Evolutionary conservation across 2,797 vertebrate genomes (phyloP).

Genomic region (Lateolabrax maculatus): DNA sequence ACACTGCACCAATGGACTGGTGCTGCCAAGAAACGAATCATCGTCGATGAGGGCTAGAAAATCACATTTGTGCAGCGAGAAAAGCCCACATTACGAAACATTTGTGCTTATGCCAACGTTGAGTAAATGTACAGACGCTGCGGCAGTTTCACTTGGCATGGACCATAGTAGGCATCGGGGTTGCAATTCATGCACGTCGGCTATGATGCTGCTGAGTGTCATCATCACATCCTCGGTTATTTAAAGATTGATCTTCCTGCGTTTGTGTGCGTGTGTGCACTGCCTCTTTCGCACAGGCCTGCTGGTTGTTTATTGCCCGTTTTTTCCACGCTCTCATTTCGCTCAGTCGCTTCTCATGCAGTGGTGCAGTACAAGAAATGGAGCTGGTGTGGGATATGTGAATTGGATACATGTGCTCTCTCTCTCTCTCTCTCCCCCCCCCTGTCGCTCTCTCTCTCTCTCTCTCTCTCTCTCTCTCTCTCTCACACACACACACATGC

Average conservation of each 20-base stretch:
- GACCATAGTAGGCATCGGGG: constrained; percentile 69
- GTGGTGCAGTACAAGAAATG: constrained; percentile 76
- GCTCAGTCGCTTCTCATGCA: constrained; percentile 57
- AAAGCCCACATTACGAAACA: constrained; percentile 58
- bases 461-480: neutral
- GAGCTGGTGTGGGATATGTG: constrained; percentile 70
- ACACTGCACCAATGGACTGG: constrained; percentile 74
- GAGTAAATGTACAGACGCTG: constrained; percentile 80
- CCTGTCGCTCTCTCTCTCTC: constrained; percentile 13
- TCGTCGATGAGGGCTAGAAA: constrained; percentile 69
- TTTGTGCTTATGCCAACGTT: constrained; percentile 66
- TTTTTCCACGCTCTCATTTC: constrained; percentile 71
- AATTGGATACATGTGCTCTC: constrained; percentile 74
- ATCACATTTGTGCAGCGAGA: constrained; percentile 70
- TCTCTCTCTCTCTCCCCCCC: constrained; percentile 29
- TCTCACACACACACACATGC: constrained; percentile 35
- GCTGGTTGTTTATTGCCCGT: constrained; percentile 74
- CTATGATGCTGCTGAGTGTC: constrained; percentile 83
- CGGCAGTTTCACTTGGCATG: constrained; percentile 84
- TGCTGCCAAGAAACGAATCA: constrained; percentile 56
- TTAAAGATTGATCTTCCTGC: constrained; percentile 84
- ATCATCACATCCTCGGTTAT: constrained; percentile 85
- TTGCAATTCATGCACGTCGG: constrained; percentile 81
- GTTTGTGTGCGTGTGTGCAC: constrained; percentile 50
- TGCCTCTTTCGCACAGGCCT: constrained; percentile 69